Evolutionary conservation across 2,888 invertebrate species (phyloP).

Genomic region (Phortica magna): DNA sequence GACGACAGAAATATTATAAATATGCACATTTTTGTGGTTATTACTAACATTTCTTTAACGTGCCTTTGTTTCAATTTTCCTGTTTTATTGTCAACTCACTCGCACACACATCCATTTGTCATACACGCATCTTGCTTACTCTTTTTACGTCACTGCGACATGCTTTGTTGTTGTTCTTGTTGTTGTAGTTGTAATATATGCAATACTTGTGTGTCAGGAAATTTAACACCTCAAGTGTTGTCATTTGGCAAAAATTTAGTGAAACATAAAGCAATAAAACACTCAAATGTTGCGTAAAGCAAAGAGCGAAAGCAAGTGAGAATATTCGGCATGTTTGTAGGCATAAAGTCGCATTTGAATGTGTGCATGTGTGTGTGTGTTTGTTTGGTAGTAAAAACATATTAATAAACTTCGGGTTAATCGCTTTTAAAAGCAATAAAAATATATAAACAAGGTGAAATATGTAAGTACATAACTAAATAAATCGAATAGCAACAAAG

Average conservation of each 20-base stretch:
- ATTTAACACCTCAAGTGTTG: neutral
- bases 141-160: neutral
- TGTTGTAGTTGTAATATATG: constrained; percentile 24
- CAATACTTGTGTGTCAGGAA: neutral
- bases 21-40: neutral
- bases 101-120: neutral
- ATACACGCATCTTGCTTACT: no score
- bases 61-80: neutral
- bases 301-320: constrained; percentile 26
- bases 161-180: constrained; percentile 42
- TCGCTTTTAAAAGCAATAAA: constrained; percentile 27
- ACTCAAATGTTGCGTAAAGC: constrained; percentile 39
- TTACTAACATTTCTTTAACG: neutral
- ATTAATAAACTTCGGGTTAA: constrained; percentile 32
- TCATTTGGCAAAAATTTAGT: no score
- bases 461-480: no score
- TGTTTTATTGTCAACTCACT: neutral
- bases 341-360: no score
- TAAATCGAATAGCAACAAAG: neutral
- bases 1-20: constrained; percentile 46
- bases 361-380: neutral
- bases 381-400: constrained; percentile 18
- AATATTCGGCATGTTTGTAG: neutral
- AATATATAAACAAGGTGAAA: neutral
- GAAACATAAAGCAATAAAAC: no score